phyloP scores from a whole-genome alignment of 2,888 invertebrate species.

The Limenitis camilla region DNA sequence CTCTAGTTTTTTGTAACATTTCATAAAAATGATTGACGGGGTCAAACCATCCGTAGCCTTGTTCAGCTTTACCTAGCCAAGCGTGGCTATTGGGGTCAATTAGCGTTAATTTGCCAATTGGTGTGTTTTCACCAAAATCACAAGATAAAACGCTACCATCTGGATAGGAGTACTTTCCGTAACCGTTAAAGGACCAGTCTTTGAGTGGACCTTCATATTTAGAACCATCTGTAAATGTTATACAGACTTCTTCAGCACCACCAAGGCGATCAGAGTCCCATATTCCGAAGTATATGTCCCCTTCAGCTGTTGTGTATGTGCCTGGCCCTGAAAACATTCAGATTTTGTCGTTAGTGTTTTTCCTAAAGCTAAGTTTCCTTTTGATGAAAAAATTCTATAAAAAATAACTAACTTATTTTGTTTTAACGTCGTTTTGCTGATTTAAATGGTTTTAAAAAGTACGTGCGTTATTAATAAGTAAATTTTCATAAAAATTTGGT shows the following conservation, averaged over 20 bases:
- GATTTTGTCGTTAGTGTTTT: too few species aligned
- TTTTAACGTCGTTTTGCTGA: too few species aligned
- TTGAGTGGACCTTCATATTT: slow-evolving; percentile 65
- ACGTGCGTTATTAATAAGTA: too few species aligned
- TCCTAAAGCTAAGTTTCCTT: too few species aligned
- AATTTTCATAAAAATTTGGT: too few species aligned
- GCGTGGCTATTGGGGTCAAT: slow-evolving; percentile 67
- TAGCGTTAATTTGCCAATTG: slow-evolving; percentile 53
- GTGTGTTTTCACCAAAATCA: slow-evolving; percentile 69
- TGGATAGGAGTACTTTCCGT: slow-evolving; percentile 67
- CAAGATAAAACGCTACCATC: slow-evolving; percentile 63
- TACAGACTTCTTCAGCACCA: slow-evolving; percentile 40
- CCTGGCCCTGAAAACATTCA: slow-evolving; percentile 55
- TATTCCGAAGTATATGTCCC: slow-evolving; percentile 69
- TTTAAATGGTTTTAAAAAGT: too few species aligned
- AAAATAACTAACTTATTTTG: too few species aligned
- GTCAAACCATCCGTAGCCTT: slow-evolving; percentile 54
- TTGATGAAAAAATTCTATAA: too few species aligned
- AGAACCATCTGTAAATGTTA: slow-evolving; percentile 62
- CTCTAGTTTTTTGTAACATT: slow-evolving; percentile 41
- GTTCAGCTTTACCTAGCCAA: slow-evolving; percentile 68
- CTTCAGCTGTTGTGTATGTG: slow-evolving; percentile 73
- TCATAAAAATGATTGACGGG: slow-evolving; percentile 62
- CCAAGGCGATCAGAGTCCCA: slow-evolving; percentile 74
- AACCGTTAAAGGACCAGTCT: slow-evolving; percentile 63